phyloP scores from a whole-genome alignment of 2,113 vertebrate genomes.

The Dromiciops gliroides region DNA sequence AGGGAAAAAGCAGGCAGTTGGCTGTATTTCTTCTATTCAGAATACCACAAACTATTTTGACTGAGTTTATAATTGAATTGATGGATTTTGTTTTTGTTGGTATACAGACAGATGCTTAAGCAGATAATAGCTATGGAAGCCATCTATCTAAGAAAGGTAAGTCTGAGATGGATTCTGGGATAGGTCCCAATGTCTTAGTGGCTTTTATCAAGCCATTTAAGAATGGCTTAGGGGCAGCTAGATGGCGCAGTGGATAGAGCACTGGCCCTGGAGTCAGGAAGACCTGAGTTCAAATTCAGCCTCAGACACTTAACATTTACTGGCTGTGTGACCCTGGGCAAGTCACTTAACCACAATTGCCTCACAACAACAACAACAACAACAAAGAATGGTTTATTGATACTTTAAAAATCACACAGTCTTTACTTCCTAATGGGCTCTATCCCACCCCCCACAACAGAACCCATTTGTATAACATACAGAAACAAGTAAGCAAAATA shows the following conservation, averaged over 20 bases:
- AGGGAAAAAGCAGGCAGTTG: not conserved
- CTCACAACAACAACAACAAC: too few relatives aligned
- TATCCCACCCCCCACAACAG: not conserved
- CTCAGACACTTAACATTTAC: too few relatives aligned
- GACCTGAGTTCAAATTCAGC: too few relatives aligned
- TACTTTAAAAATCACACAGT: not conserved
- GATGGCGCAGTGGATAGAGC: too few relatives aligned
- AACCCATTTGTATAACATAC: not conserved
- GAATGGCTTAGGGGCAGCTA: not conserved
- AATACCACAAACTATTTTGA: not conserved
- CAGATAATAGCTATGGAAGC: not conserved
- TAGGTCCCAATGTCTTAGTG: not conserved
- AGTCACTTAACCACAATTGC: too few relatives aligned
- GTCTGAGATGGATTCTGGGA: not conserved
- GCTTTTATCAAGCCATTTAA: not conserved
- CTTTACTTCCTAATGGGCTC: not conserved
- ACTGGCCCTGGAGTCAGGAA: too few relatives aligned
- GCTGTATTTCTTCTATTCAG: not conserved
- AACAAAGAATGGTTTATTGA: not conserved
- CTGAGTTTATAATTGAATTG: not conserved
- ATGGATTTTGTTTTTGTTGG: not conserved
- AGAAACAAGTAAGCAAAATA: not conserved
- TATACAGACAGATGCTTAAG: not conserved
- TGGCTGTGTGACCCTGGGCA: too few relatives aligned
- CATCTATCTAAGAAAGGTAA: not conserved